A percentile compares a stretch with the other conserved stretches of the same genome.
phyloP scores from a whole-genome alignment of 1,140 invertebrate species.

The Lepidostoma basale region DNA sequence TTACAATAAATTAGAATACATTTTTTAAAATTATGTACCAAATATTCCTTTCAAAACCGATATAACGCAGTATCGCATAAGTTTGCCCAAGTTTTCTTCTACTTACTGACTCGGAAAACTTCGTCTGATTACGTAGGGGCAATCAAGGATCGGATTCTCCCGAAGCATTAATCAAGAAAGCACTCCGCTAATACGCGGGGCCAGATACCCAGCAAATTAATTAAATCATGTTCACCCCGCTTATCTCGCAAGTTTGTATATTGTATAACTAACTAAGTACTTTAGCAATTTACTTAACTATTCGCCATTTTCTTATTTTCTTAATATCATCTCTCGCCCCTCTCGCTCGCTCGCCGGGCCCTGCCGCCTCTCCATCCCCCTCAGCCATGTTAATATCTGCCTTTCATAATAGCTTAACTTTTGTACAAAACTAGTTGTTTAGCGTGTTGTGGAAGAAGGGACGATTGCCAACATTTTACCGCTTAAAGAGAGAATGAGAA shows the following conservation, averaged over 20 bases:
- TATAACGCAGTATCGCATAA: no score
- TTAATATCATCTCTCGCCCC: slow-evolving; percentile 43
- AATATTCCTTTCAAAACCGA: no score
- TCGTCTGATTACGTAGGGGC: neutral
- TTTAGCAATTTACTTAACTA: slow-evolving; percentile 47
- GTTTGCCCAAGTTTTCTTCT: no score
- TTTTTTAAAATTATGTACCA: no score
- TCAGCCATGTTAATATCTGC: slow-evolving; percentile 47
- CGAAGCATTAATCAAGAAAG: slow-evolving; percentile 16
- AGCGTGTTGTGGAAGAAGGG: neutral
- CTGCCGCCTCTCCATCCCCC: slow-evolving; percentile 15
- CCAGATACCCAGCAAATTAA: slow-evolving; percentile 16
- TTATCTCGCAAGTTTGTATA: slow-evolving; percentile 42
- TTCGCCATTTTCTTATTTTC: slow-evolving; percentile 47
- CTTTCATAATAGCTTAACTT: slow-evolving; percentile 46
- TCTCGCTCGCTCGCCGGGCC: slow-evolving; percentile 24
- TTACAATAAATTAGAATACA: no score
- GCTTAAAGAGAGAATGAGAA: slow-evolving; percentile 13
- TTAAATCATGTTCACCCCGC: slow-evolving; percentile 25
- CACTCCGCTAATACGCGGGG: slow-evolving; percentile 2
- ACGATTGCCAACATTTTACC: slow-evolving; percentile 12
- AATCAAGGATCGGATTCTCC: slow-evolving; percentile 5
- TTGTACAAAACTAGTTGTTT: slow-evolving; percentile 41
- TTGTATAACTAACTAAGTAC: slow-evolving; percentile 45
- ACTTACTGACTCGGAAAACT: neutral